Evolutionary conservation across 1,140 invertebrate genomes (phyloP), one percentile per base, ranked within the genome.

Genomic region (Drosophila kepulauana): DNA sequence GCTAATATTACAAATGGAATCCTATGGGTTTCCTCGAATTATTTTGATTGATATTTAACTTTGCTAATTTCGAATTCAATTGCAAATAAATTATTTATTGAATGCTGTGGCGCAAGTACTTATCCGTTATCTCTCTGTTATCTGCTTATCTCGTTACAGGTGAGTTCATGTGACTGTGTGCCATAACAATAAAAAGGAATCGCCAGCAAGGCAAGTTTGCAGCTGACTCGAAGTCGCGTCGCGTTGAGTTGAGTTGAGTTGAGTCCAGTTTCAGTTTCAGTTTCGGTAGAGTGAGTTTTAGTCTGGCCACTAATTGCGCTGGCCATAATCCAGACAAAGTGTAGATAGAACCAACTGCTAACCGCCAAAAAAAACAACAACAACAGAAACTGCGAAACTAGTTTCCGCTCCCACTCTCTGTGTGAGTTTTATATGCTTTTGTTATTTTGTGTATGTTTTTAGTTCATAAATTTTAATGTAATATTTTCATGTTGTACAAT

Each of bases 381-480:
- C 35, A 38, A 10, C 30, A 35, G 41, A n/a, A 43, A 43, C 41
- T 43, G 11, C 5, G 10, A 51, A 30, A 51, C 49, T 51, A 51
- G 49, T 11, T 25, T 25, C 49, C 20, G 5, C 13, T 46, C 45
- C 6, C 46, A 16, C 46, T 48, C 46, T 20, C 6, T 5, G 30
- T 30, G 15, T 7, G 15, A 15, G 15, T 28, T 64, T 51, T 35
- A 41, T 28, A 6, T 52, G 20, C 13, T 54, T 72, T 51, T 43
- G 43, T 46, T 75, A 54, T 78, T 51, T 73, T 41, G 20, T 54
- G 54, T 25, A 7, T 57, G 54, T 57, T 57, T 57, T 57, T 57
- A 57, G 54, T 57, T 88, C 84, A 82, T 87, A 87, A 87, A 87
- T 88, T 82, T 87, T 81, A 82, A 87, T 87, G 82, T 87, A 72